A percentile compares a stretch with the other conserved stretches of the same genome.
Evolutionary conservation across 2,888 invertebrate species (phyloP).

Genomic region (Diadromus collaris): DNA sequence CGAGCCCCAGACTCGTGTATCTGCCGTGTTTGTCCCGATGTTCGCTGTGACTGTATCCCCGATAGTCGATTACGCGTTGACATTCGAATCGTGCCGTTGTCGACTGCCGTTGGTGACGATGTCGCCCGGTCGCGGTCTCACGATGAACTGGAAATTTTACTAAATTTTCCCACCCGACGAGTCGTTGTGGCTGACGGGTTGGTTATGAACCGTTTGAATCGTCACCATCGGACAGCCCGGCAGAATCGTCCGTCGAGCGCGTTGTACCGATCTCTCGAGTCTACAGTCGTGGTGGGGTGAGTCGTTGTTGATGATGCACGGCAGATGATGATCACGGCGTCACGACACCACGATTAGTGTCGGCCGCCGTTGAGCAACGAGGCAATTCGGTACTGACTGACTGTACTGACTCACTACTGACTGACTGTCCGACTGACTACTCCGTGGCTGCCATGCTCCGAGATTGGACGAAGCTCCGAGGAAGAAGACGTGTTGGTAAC

Average conservation of each 20-base stretch:
- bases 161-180: constrained; percentile 68
- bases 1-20: constrained; percentile 38
- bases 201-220: constrained; percentile 66
- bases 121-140: constrained; percentile 62
- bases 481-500: constrained; percentile 76
- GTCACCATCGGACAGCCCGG: constrained; percentile 58
- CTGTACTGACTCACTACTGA: constrained; percentile 67
- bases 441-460: constrained; percentile 70
- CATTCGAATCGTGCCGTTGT: constrained; percentile 57
- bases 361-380: constrained; percentile 38
- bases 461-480: constrained; percentile 73
- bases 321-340: constrained; percentile 37
- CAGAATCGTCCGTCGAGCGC: constrained; percentile 41
- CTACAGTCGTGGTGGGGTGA: neutral
- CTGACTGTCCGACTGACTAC: constrained; percentile 68
- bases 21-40: constrained; percentile 37
- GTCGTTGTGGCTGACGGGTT: constrained; percentile 53
- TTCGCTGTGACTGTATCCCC: constrained; percentile 24
- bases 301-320: constrained; percentile 32
- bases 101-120: constrained; percentile 47
- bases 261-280: constrained; percentile 35
- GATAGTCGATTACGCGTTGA: constrained; percentile 59
- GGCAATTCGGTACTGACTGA: constrained; percentile 49
- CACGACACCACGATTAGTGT: constrained; percentile 36
- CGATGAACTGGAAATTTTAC: constrained; percentile 71